Evolutionary conservation across 2,113 vertebrate species (phyloP), one percentile per base, ranked within the genome.

Genomic region (Tursiops truncatus): DNA sequence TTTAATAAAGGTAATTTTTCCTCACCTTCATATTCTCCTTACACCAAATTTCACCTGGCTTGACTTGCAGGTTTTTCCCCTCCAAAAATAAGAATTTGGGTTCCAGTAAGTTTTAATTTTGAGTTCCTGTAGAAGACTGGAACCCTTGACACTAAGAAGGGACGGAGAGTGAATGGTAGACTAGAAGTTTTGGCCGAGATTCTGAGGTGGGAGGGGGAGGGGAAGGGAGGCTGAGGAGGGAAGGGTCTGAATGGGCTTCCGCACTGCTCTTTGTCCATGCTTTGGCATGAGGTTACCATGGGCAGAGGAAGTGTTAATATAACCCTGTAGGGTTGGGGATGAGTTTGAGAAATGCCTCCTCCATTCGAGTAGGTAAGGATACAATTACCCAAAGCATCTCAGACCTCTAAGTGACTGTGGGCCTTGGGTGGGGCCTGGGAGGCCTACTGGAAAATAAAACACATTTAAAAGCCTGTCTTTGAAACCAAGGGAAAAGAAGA

Each of bases 1-100:
- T 93, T 82, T 71, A 63, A 53, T 76, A 33, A 82, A 10, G 73
- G 21, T 80, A 88, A n/a, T 89, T 91, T 23, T 21, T 80, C 18
- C 63, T 83, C 8, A 74, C 76, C 36, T 89, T 89, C 26, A 68
- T n/a, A 36, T 89, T 80, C 14, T 92, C 23, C 13, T 58, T 79
- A 36, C 10, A 36, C 67, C 41, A 89, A 2, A 41, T 89, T 89
- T 89, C 12, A 74, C 79, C 38, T 68, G 6, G 44, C 85, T 92
- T 94, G 17, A 74, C 41, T 81, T 94, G 36, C 53, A 21, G 5
- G 0, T 18, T 81, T 11, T 18, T 21, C 38, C 25, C 6, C 33
- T 25, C 36, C 41, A 38, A 11, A 41, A 58, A n/a, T 82, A 91
- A 93, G 36, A 90, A 26, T 25, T 77, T 62, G 70, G 62, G 13